Base-by-base conservation (phyloP, 2,113 vertebrate species). In the Oenanthe melanoleuca region DNA sequence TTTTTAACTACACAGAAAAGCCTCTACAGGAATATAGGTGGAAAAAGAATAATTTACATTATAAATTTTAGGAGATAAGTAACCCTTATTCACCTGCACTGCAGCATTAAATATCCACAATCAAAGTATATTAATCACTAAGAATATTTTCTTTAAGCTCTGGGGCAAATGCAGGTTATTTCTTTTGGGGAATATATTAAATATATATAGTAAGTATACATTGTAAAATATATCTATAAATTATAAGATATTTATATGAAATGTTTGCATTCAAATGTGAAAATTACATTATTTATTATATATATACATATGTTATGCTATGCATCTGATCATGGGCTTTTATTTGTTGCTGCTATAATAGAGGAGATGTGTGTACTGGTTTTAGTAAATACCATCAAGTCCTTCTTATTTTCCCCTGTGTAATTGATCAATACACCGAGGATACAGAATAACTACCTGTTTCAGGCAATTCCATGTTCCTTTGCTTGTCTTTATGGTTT, bases 1-100 rank as follows among this genome's bases (percentile, higher is more conserved):
- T 15, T 33, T 45, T 47, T 81, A 79, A 63, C 25, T 50, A 25
- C 25, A 66, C n/a, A 33, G 13, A 77, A 44, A 57, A 19, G 5
- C 8, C 17, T 91, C 33, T 47, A 44, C 9, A 52, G 9, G 23
- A 61, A 47, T 25, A 65, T 5, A 55, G 10, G 28, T 61, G n/a
- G 15, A 7, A 92, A 80, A 80, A 12, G 6, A 56, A 37, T 25
- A 73, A 50, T 59, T 83, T 83, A 2, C 10, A 50, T 59, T 61
- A 29, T 60, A 75, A 88, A 14, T 1, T 28, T 55, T 11, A n/a
- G 23, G 28, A 69, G 5, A n/a, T 12, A 71, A 66, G 11, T 72
- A 69, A 45, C 22, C 5, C 9, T 57, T 8, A 28, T 50, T 31
- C 2, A 34, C 0, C 0, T 23, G 3, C 47, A 31, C 33, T 56